Evolutionary conservation across 2,113 vertebrate genomes (phyloP), one percentile per base, ranked within the genome.

Genomic region (Elephantulus edwardii): DNA sequence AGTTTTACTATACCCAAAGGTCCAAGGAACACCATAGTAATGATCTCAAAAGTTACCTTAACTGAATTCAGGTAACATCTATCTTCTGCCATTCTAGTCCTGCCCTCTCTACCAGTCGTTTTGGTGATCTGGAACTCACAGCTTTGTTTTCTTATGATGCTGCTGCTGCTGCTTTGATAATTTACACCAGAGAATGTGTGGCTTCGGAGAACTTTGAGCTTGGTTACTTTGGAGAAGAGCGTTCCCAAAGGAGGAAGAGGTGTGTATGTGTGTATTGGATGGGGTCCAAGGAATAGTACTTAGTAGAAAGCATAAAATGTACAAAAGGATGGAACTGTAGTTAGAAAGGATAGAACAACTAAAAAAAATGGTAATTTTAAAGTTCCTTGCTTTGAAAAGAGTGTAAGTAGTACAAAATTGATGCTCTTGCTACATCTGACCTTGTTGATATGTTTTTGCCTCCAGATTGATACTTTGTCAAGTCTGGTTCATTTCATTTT

Each of bases 401-500:
- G 48, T 7, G 48, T 16, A 44, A 28, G 30, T 52, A 79, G 17
- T 54, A 24, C 46, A 54, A 8, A 83, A 54, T 54, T 50, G 52
- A 66, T 66, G 22, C 6, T 60, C 7, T 60, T 19, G 82, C n/a
- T 66, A 26, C 68, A 13, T 86, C 10, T 62, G 42, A 42, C 48
- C 66, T 35, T 44, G 48, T 58, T 75, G 26, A 35, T 54, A 58
- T 48, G 19, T 46, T 7, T 8, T 48, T 17, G 46, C 62, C 74
- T 70, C 33, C 78, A 58, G 1, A 72, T 33, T 79, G 46, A 7
- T 70, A 24, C n/a, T 83, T 44, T 0, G 44, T 60, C 62, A 48
- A 48, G 6, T 52, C 77, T 58, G 81, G 26, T 86, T 80, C 44
- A 12, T 89, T 70, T 86, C 64, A 42, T 81, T 93, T 91, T 60